phyloP scores from a whole-genome alignment of 1,140 invertebrate genomes.

The Saccostrea glomerata region DNA sequence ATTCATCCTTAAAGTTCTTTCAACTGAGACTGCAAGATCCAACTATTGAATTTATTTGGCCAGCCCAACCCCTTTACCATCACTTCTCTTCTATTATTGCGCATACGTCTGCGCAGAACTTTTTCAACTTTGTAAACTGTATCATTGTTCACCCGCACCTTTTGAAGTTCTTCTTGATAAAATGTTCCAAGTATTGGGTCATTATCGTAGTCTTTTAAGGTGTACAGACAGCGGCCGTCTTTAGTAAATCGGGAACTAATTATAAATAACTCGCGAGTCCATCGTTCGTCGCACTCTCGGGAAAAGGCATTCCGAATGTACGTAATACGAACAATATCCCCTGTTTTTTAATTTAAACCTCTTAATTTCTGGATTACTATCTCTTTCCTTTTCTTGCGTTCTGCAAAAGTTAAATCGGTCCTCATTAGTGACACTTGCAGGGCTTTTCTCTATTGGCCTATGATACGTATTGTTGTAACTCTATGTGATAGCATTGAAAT shows the following conservation, averaged over 20 bases:
- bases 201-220: slow-evolving; percentile 9
- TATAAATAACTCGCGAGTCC: slow-evolving; percentile 40
- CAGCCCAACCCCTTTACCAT: slow-evolving; percentile 44
- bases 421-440: slow-evolving; percentile 31
- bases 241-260: slow-evolving; percentile 13
- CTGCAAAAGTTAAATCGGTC: slow-evolving; percentile 39
- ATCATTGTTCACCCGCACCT: neutral
- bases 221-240: slow-evolving; percentile 11
- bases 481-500: neutral
- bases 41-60: slow-evolving; percentile 38
- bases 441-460: slow-evolving; percentile 41
- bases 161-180: slow-evolving; percentile 27
- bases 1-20: slow-evolving; percentile 23
- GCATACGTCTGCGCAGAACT: neutral
- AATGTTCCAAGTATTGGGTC: slow-evolving; percentile 19
- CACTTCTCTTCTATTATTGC: too few relatives aligned
- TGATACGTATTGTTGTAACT: slow-evolving; percentile 45
- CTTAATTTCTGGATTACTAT: neutral
- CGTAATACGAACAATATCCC: slow-evolving; percentile 7
- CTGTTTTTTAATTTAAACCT: slow-evolving; percentile 34
- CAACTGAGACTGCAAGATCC: slow-evolving; percentile 25
- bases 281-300: slow-evolving; percentile 37
- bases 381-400: neutral
- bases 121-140: slow-evolving; percentile 39
- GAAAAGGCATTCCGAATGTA: neutral